Base-by-base conservation (phyloP, 92 coral and sea anemone species). In the Galaxea fascicularis region DNA sequence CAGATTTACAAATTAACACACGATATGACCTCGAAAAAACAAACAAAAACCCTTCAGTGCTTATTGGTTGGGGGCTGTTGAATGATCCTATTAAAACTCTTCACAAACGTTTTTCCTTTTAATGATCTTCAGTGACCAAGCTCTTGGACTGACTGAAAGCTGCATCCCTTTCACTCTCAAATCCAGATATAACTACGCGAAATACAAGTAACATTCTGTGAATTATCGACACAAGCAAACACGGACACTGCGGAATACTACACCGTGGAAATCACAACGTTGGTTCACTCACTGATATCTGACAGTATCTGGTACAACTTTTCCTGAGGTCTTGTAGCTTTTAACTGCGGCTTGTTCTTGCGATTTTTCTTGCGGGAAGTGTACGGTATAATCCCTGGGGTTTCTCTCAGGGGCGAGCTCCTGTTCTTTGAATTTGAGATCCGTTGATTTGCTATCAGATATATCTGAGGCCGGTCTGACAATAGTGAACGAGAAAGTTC, bases 331-430 rank as follows among this genome's bases (percentile, higher is more conserved):
- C 83, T 92, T 96, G 91, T 73, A 96, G 77, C 82, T 74, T 68
- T 93, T 96, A 52, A 82, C 15, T 5, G 80, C 20, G 20, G 86
- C 74, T 22, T 84, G 83, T 25, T 79, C 90, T 26, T 80, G 66
- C 29, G 92, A 83, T 67, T 93, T 93, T 14, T 93, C 93, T 78
- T 94, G 98, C 17, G 94, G 99, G 72, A 96, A 96, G 82, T 96
- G 99, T 5, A 96, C 99, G 10, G 95, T 92, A 86, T 96, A 96
- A 80, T 96, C 99, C 20, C 93, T 86, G n/a, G 92, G 90, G 71
- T 87, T 94, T 76, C 92, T 92, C 78, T 94, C 98, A 1, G 95
- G 84, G 56, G 91, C 68, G 25, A 96, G 89, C 69, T 87, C 91
- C 26, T 98, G 99, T 84, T 94, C 95, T 60, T 81, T 92, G 70